Evolutionary conservation across 2,888 invertebrate species (phyloP).

Genomic region (Mythimna ferrago): DNA sequence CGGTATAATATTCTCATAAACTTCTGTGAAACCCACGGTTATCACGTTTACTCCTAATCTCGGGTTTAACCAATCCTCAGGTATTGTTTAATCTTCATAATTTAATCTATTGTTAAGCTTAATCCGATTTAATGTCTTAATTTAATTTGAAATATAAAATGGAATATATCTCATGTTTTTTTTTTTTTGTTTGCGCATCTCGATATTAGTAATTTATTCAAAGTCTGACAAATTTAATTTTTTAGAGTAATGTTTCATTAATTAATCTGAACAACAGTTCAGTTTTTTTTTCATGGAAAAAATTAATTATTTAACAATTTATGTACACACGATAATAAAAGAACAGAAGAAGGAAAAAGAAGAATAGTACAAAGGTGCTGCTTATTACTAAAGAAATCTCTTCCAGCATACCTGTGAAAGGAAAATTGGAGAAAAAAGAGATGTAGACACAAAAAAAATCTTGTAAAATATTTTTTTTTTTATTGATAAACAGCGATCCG

Average conservation of each 20-base stretch:
- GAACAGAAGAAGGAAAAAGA: too few species aligned
- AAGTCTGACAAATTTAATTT: not conserved
- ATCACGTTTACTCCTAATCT: slow-evolving; percentile 12
- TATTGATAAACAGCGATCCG: too few species aligned
- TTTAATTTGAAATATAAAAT: not conserved
- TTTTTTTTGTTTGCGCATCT: not conserved
- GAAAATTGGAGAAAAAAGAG: too few species aligned
- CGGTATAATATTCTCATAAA: slow-evolving; percentile 22
- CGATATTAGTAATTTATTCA: not conserved
- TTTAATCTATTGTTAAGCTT: slow-evolving; percentile 9
- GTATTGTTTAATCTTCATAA: slow-evolving; percentile 22
- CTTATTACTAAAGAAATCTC: too few species aligned
- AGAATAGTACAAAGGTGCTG: too few species aligned
- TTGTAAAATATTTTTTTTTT: too few species aligned
- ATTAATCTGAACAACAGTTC: not conserved
- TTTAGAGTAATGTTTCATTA: not conserved
- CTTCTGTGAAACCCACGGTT: slow-evolving; percentile 6
- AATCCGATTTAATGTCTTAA: not conserved
- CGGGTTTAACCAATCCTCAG: slow-evolving; percentile 19
- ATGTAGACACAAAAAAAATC: too few species aligned
- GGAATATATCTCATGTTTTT: not conserved
- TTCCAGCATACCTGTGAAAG: too few species aligned
- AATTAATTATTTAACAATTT: too few species aligned
- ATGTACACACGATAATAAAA: too few species aligned
- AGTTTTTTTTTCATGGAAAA: too few species aligned